phyloP scores from a whole-genome alignment of 2,888 invertebrate species.

The Dichetophora obliterata region DNA sequence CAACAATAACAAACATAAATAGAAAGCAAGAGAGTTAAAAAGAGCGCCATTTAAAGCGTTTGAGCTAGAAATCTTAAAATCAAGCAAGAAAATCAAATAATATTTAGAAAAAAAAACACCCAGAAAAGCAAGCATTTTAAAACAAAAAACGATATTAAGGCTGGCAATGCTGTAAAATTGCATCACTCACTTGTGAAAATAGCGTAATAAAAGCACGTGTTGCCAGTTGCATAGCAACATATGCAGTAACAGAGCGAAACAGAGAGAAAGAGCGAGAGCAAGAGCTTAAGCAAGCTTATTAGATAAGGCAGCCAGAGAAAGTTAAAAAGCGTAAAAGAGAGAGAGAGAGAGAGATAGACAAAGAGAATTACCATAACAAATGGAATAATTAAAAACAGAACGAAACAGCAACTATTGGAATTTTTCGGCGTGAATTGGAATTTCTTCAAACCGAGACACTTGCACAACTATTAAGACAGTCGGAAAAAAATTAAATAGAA shows the following conservation, averaged over 20 bases:
- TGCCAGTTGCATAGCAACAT: constrained; percentile 51
- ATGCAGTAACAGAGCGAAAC: constrained; percentile 12
- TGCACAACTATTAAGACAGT: background rate
- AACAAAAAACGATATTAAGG: background rate
- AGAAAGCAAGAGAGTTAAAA: background rate
- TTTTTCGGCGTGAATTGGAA: background rate
- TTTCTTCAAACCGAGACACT: background rate
- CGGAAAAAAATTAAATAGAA: background rate
- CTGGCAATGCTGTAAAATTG: constrained; percentile 34
- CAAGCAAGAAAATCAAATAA: background rate
- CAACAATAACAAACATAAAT: background rate
- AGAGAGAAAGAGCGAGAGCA: constrained; percentile 14
- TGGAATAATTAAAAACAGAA: background rate
- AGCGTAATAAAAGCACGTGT: constrained; percentile 67
- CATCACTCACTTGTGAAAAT: constrained; percentile 49
- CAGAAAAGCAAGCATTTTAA: background rate
- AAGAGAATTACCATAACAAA: constrained; percentile 23
- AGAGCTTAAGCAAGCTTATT: background rate
- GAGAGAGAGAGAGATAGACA: constrained; percentile 6
- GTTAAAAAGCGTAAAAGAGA: background rate
- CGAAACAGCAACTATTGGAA: background rate
- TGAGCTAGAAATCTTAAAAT: background rate
- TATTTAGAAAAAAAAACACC: background rate
- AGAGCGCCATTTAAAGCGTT: background rate
- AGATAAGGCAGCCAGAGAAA: constrained; percentile 10